Evolutionary conservation across 2,113 vertebrate species (phyloP), one percentile per base, ranked within the genome.

Genomic region (Numenius arquata): DNA sequence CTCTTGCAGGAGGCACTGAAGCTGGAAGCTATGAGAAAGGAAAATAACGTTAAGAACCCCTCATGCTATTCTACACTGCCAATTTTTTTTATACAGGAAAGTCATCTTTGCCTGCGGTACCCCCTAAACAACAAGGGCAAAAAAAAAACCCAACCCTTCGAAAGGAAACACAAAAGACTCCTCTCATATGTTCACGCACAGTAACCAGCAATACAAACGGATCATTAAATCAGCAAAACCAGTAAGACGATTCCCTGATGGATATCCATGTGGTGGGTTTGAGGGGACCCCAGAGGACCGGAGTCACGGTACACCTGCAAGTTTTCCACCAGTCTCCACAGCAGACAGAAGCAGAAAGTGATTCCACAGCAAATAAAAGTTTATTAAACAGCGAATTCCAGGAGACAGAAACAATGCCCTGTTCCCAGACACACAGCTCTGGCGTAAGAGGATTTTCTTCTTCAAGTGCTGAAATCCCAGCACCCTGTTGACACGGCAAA

Each of bases 151-250:
- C 16, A 53, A 53, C 9, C 12, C 87, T 88, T 62, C 25, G 32
- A 18, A 59, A 73, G 45, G 40, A 43, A 80, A 25, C 32, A 9
- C 16, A 10, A 4, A 11, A 52, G 40, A 6, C 15, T n/a, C 66
- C 66, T 29, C 47, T 53, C 22, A 8, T 22, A 7, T 16, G 3
- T 27, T 65, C 9, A 15, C 5, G 30, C 25, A 55, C 9, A 12
- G 17, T 12, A 63, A 63, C 0, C 25, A 58, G 67, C 20, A 63
- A 36, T 6, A 78, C 27, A 18, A 52, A 32, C 0, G 3, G 47
- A 21, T 59, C 25, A 59, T 26, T 15, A 30, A 27, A 21, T 41
- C 81, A 71, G 14, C 5, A 78, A 56, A 48, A 88, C 6, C 27
- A 30, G 18, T 8, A 12, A 41, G 65, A 15, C 8, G 4, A 61